Conservation (phyloP, 2,797 vertebrate species). For the Allobates femoralis region DNA sequence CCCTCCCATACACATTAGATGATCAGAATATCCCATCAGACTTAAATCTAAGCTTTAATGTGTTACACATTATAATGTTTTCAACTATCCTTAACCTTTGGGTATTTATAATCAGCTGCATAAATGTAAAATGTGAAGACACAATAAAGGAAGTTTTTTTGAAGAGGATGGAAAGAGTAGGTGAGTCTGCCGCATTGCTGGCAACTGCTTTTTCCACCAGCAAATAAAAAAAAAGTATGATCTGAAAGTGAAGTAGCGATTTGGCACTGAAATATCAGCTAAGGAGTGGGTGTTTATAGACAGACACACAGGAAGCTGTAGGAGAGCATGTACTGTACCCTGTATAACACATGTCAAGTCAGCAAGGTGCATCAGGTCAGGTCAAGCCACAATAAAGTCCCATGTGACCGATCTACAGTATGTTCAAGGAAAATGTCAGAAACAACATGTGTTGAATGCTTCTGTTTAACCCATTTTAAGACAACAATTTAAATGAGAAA, state of each 20-base stretch:
- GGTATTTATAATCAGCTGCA: not conserved
- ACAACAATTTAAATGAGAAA: not conserved
- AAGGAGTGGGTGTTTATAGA: conserved; percentile 42
- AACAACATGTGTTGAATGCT: not conserved
- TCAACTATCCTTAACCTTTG: not conserved
- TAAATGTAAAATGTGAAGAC: not conserved
- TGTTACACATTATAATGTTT: not conserved
- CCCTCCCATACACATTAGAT: not conserved
- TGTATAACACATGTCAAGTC: conserved; percentile 23
- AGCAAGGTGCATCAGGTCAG: conserved; percentile 36
- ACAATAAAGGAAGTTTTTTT: not conserved
- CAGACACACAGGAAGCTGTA: conserved; percentile 57
- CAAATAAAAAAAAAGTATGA: conserved; percentile 7
- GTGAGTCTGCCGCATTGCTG: not conserved
- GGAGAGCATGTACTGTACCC: conserved; percentile 43
- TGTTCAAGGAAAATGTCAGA: conserved; percentile 1
- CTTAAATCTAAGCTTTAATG: not conserved
- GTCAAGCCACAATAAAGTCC: conserved; percentile 51
- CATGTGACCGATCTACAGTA: conserved; percentile 2
- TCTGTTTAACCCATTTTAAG: not conserved
- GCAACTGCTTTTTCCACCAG: conserved; percentile 45
- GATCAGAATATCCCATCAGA: not conserved
- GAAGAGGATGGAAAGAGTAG: conserved; percentile 39
- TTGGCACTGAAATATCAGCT: conserved; percentile 16
- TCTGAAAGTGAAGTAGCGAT: conserved; percentile 45